phyloP scores from a whole-genome alignment of 2,797 vertebrate genomes.

The Otus scops region DNA sequence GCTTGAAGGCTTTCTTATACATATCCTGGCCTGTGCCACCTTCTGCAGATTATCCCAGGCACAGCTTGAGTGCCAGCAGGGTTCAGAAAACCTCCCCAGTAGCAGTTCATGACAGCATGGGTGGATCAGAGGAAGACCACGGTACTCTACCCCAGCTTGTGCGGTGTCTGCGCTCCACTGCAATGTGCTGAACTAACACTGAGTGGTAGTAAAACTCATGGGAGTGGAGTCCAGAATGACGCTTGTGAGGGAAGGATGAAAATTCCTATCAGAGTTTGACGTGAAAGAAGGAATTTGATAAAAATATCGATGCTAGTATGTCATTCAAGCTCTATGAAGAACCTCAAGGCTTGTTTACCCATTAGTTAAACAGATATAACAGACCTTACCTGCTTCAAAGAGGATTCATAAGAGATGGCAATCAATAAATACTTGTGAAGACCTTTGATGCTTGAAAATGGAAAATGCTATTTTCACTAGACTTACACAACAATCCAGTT shows the following conservation, averaged over 20 bases:
- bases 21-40: background rate
- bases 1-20: background rate
- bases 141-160: background rate
- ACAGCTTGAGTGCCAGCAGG: background rate
- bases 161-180: fast-evolving
- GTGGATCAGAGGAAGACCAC: background rate
- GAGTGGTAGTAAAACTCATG: background rate
- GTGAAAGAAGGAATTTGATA: background rate
- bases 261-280: background rate
- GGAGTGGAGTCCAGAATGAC: background rate
- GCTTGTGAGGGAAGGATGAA: background rate
- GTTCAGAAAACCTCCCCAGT: background rate
- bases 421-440: constrained; percentile 34
- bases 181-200: background rate
- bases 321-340: background rate
- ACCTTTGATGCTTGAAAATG: constrained; percentile 40
- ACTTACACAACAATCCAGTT: constrained; percentile 12
- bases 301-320: background rate
- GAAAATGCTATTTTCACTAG: constrained; percentile 45
- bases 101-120: fast-evolving
- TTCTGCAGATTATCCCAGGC: background rate
- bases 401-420: background rate
- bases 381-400: constrained; percentile 2
- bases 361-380: constrained; percentile 11
- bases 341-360: background rate